A percentile compares a stretch with the other conserved stretches of the same genome.
Evolutionary conservation across 2,797 vertebrate species (phyloP).

Genomic region (Apogon talboti): DNA sequence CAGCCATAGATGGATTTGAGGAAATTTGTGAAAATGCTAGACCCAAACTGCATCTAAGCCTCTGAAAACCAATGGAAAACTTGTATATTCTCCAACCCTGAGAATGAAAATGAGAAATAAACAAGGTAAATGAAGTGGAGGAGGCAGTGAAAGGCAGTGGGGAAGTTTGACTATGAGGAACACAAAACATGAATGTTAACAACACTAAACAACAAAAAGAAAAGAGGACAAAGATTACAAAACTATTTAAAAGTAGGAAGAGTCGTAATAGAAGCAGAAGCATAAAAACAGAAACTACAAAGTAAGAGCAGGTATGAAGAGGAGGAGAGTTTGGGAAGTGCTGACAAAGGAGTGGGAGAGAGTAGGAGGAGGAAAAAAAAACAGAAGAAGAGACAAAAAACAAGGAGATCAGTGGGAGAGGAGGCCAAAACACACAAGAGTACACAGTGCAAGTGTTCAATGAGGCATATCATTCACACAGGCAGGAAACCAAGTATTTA

Average conservation of each 20-base stretch:
- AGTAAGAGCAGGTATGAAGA: slow-evolving; percentile 18
- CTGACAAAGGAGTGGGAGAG: slow-evolving; percentile 49
- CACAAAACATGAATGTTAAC: slow-evolving; percentile 20
- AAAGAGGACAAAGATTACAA: slow-evolving; percentile 7
- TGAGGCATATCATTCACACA: slow-evolving; percentile 58
- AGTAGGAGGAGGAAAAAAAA: slow-evolving; percentile 18
- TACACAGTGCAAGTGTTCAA: slow-evolving; percentile 38
- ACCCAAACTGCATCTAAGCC: too few species aligned
- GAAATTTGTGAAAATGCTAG: too few species aligned
- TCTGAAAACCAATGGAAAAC: too few species aligned
- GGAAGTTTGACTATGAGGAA: slow-evolving; percentile 11
- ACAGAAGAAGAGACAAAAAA: slow-evolving; percentile 21
- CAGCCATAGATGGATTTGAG: too few species aligned
- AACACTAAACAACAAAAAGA: slow-evolving; percentile 14
- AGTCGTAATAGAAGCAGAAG: slow-evolving; percentile 6
- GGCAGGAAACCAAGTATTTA: slow-evolving; percentile 53
- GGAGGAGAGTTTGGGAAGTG: slow-evolving; percentile 22
- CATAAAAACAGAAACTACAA: slow-evolving; percentile 37
- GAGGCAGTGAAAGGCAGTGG: slow-evolving; percentile 5
- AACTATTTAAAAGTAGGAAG: slow-evolving; percentile 23
- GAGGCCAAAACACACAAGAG: slow-evolving; percentile 26
- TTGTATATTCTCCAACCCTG: slow-evolving; percentile 3
- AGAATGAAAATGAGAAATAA: slow-evolving; percentile 6
- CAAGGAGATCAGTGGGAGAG: slow-evolving; percentile 19
- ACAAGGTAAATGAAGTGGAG: slow-evolving; percentile 6